Evolutionary conservation across 2,888 invertebrate genomes (phyloP).

Genomic region (Agonopterix subpropinquella): DNA sequence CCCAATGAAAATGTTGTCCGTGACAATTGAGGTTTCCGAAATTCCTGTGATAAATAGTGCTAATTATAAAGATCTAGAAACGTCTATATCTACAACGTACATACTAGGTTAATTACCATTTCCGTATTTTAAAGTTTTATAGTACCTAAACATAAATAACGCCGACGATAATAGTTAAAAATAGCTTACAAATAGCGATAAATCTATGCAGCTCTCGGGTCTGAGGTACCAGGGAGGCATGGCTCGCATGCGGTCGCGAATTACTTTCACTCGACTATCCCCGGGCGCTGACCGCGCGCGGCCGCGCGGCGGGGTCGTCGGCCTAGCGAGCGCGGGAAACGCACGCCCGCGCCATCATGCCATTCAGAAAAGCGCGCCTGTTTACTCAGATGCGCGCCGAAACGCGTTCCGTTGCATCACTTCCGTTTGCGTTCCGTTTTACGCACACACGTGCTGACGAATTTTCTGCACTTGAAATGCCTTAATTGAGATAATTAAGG

Average conservation of each 20-base stretch:
- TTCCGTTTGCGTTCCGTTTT: constrained; percentile 69
- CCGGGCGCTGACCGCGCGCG: constrained; percentile 65
- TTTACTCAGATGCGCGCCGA: constrained; percentile 74
- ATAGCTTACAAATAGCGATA: constrained; percentile 21
- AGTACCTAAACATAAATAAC: background rate
- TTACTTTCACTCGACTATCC: constrained; percentile 74
- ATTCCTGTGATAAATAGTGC: no score
- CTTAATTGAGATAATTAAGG: background rate
- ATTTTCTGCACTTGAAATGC: no score
- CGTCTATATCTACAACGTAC: no score
- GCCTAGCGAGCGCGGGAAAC: constrained; percentile 61
- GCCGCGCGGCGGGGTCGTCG: constrained; percentile 46
- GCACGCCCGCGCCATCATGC: constrained; percentile 45
- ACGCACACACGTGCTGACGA: constrained; percentile 19
- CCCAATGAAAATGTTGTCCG: no score
- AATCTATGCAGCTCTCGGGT: constrained; percentile 20
- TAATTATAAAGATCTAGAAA: no score
- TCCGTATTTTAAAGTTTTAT: background rate
- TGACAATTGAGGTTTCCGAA: no score
- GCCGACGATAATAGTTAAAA: constrained; percentile 13
- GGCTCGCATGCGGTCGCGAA: constrained; percentile 67
- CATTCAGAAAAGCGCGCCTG: constrained; percentile 72
- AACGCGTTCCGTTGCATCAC: constrained; percentile 71
- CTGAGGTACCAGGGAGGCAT: constrained; percentile 53
- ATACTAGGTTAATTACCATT: no score